Evolutionary conservation across 1,140 invertebrate genomes (phyloP).

Genomic region (honey bee (Apis mellifera)): Amel_HAv3.1 CM009931.2:7208501-7209000

Average conservation of each 20-base stretch:
- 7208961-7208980: no score
- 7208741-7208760: conserved; percentile 16
- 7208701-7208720: conserved; percentile 3
- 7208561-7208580: conserved; percentile 45
- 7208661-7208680: conserved; percentile 56
- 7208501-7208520: no score
- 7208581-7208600: conserved; percentile 58
- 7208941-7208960: no score
- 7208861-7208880: background rate
- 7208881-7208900: no score
- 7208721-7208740: conserved; percentile 31
- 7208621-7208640: conserved; percentile 44
- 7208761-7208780: background rate
- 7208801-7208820: background rate
- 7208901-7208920: background rate
- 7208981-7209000: no score
- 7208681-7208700: conserved; percentile 42
- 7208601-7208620: conserved; percentile 25
- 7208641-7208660: conserved; percentile 34
- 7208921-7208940: no score
- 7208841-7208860: background rate
- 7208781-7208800: conserved; percentile 8
- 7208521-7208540: no score
- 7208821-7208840: no score
- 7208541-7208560: conserved; percentile 11